Conservation (phyloP, 2,113 vertebrate species). For the Pongo pygmaeus region DNA sequence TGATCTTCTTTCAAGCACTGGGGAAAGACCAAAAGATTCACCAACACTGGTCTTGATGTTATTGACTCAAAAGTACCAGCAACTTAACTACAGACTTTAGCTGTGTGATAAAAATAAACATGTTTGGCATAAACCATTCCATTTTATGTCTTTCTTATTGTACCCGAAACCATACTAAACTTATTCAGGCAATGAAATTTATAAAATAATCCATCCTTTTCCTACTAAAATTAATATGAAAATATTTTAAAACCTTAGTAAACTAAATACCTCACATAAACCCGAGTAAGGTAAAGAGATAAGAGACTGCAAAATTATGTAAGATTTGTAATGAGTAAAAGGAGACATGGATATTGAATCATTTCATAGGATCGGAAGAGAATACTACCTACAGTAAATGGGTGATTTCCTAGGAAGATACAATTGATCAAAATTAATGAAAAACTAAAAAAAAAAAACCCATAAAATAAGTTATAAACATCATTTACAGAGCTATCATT, state of each 20-base stretch:
- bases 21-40: neutral
- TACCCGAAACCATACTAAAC: neutral
- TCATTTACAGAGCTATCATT: neutral
- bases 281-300: neutral
- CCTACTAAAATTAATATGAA: neutral
- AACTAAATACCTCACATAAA: neutral
- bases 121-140: neutral
- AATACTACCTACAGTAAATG: neutral
- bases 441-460: neutral
- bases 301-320: neutral
- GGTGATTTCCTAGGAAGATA: neutral
- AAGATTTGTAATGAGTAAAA: neutral
- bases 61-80: neutral
- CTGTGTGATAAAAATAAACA: neutral
- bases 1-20: neutral
- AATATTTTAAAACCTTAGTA: neutral
- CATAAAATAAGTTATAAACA: neutral
- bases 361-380: neutral
- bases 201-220: neutral
- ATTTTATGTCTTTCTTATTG: neutral
- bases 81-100: neutral
- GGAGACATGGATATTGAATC: neutral
- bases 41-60: neutral
- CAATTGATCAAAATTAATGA: conserved; percentile 3
- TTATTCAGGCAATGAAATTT: neutral